phyloP scores from a whole-genome alignment of 2,888 invertebrate genomes.

The Lydus trimaculatus region DNA sequence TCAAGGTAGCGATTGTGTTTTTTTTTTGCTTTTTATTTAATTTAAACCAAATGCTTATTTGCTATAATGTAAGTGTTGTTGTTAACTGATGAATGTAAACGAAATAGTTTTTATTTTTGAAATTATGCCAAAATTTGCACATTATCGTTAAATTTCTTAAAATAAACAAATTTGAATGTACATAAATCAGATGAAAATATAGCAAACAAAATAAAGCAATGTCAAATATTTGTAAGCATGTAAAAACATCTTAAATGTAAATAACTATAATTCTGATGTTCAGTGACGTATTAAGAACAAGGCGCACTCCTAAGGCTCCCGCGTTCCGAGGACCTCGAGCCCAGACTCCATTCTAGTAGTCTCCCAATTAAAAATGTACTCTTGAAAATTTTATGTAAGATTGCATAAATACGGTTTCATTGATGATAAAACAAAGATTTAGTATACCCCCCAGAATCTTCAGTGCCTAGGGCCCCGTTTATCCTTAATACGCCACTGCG shows the following conservation, averaged over 20 bases:
- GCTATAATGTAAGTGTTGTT: constrained; percentile 22
- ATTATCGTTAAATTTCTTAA: not conserved
- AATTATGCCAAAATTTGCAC: not conserved
- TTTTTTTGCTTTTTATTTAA: constrained; percentile 26
- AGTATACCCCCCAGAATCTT: too few species aligned
- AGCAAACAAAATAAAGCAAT: not conserved
- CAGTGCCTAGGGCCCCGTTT: too few species aligned
- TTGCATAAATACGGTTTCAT: too few species aligned
- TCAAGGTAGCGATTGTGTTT: constrained; percentile 71
- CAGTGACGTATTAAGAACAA: too few species aligned
- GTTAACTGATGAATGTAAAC: not conserved
- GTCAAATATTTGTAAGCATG: not conserved
- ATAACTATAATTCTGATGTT: too few species aligned
- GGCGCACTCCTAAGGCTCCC: too few species aligned
- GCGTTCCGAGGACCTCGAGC: too few species aligned
- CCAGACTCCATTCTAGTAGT: too few species aligned
- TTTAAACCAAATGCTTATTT: constrained; percentile 28
- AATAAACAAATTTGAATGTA: not conserved
- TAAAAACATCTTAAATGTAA: not conserved
- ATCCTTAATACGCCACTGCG: too few species aligned
- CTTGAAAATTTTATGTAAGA: too few species aligned
- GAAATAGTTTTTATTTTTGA: not conserved
- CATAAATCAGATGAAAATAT: not conserved
- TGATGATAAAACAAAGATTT: too few species aligned
- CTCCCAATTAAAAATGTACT: too few species aligned